A percentile compares a stretch with the other conserved stretches of the same genome.
Conservation (phyloP, 2,888 invertebrate genomes). For the Sesamia inferens region DNA sequence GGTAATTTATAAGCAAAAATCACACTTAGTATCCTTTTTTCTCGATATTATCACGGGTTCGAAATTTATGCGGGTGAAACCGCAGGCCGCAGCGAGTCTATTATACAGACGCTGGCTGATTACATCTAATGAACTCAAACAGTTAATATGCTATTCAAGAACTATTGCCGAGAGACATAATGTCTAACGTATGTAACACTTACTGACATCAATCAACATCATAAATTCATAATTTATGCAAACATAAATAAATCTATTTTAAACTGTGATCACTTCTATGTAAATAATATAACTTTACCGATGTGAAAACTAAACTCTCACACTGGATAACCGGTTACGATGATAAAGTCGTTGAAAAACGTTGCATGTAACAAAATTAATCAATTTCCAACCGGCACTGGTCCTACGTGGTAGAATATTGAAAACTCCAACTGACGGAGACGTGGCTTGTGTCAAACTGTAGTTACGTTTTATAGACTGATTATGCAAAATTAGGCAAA, state of each 20-base stretch:
- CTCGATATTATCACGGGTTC: too few relatives aligned
- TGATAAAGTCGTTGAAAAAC: conserved; percentile 3
- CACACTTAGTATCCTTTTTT: too few relatives aligned
- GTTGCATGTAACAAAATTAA: neutral
- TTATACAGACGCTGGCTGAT: conserved; percentile 10
- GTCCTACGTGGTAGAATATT: too few relatives aligned
- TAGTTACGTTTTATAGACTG: too few relatives aligned
- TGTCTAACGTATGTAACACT: conserved; percentile 28
- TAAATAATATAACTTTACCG: conserved; percentile 3
- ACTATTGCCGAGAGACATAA: conserved; percentile 20
- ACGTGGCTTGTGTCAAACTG: too few relatives aligned
- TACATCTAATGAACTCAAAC: conserved; percentile 24
- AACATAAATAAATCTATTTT: conserved; percentile 40
- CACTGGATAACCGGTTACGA: conserved; percentile 24
- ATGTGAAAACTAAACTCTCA: conserved; percentile 40
- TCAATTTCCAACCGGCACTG: neutral
- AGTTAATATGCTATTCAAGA: conserved; percentile 28
- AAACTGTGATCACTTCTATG: conserved; percentile 22
- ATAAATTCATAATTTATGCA: conserved; percentile 27
- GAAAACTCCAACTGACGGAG: too few relatives aligned
- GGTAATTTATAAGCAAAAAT: too few relatives aligned
- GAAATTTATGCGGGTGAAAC: too few relatives aligned
- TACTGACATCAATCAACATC: conserved; percentile 8
- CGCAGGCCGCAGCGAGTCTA: too few relatives aligned
- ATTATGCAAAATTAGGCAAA: neutral